These are phyloP conservation scores for Nymphalis io DNA, from an alignment of 1,140 invertebrate species.

Conservation along the genomic window DNA sequence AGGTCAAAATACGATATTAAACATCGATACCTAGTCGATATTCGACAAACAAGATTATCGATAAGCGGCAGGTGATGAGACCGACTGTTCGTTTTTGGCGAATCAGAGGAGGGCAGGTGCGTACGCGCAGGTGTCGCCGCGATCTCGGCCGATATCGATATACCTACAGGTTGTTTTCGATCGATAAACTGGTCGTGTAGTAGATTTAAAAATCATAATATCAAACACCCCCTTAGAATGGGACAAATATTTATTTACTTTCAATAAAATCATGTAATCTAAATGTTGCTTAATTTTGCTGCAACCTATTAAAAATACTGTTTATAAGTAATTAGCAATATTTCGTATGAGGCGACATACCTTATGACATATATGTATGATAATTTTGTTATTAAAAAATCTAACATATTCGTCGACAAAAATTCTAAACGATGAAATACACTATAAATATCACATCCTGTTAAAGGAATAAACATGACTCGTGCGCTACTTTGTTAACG, in stretches of 20 bases:
- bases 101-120: constrained; percentile 73
- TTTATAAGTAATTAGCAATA: no score
- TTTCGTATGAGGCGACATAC: no score
- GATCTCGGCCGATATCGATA: constrained; percentile 72
- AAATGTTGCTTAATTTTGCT: no score
- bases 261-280: no score
- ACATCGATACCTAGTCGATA: constrained; percentile 42
- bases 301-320: no score
- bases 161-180: constrained; percentile 55
- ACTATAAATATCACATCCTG: constrained; percentile 40
- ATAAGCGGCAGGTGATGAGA: constrained; percentile 61
- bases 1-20: constrained; percentile 20
- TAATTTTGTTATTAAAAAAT: neutral
- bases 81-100: constrained; percentile 72
- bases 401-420: neutral
- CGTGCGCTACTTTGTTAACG: constrained; percentile 59
- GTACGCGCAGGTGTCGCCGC: constrained; percentile 67
- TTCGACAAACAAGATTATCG: constrained; percentile 49
- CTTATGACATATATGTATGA: neutral
- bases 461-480: constrained; percentile 37
- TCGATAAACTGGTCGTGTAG: constrained; percentile 37
- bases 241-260: no score
- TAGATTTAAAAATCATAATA: constrained; percentile 26
- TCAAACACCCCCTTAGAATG: neutral
- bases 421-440: neutral